Evolutionary conservation across 2,797 vertebrate genomes (phyloP), one percentile per base, ranked within the genome.

Genomic region (Peromyscus eremicus): DNA sequence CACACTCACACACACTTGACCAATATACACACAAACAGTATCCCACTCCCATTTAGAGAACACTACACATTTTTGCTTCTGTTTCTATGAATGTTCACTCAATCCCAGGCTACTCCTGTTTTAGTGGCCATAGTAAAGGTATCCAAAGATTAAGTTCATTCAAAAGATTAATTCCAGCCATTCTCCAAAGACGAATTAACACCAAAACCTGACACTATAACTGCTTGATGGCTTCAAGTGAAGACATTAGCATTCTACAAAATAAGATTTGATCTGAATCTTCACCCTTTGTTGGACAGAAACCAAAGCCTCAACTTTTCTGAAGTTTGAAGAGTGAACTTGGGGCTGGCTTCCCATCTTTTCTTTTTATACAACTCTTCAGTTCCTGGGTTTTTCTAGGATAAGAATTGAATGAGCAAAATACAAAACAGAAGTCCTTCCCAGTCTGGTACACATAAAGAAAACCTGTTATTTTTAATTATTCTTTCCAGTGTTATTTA

Each of bases 211-310:
- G 68, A 85, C 88, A 7, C 55, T 52, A 27, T 94, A 97, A 96
- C 66, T 92, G 75, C 93, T 93, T 40, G 37, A 90, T 80, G 85
- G 70, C 70, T 92, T 96, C 64, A 82, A 97, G 76, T 0, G 2
- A 92, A 96, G 82, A 83, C 86, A 89, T 60, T 97, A 64, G 91
- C 97, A 96, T 95, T 94, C 89, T 83, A 89, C 87, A 97, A 97
- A 97, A 96, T 97, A 96, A 96, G 97, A 97, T 94, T 93, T 96
- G 85, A 97, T 95, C 93, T 87, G 88, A 83, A 91, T 71, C 82
- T 91, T 97, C 90, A 96, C 95, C 81, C 79, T 94, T 92, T 76
- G 29, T 83, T 92, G 93, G 91, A 96, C 43, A 62, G 4, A 92
- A 96, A 55, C 73, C 92, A 95, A 98, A 97, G 84, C 96, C 96